Base-by-base conservation (phyloP, 2,797 vertebrate genomes). In the Eutrigla gurnardus region DNA sequence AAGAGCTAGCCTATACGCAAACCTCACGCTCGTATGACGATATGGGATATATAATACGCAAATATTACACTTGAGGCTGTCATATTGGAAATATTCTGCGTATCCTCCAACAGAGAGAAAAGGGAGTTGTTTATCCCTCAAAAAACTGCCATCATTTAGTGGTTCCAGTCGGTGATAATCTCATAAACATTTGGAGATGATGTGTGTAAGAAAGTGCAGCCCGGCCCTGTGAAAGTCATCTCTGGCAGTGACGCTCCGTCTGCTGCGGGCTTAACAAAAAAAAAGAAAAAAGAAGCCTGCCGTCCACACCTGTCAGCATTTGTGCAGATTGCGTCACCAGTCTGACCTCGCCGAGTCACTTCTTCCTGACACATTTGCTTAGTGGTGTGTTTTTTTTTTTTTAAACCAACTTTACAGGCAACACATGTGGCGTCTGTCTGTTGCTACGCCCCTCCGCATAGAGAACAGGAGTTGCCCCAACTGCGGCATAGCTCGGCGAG, bases 391-490 rank as follows among this genome's bases (percentile, higher is more conserved):
- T 89, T 93, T 79, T 25, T 25, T 25, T 25, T 25, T 25, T 25
- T 25, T 25, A 25, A 25, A 77, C 78, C 58, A 65, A 76, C 84
- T 91, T 93, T 92, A 92, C 52, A 75, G 87, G 76, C 78, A 40
- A 40, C 93, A 93, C 90, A 92, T 93, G 91, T 83, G 81, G 39
- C 62, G 79, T 78, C 79, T 87, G 81, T 73, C 88, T 86, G 85
- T 80, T 89, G 80, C 82, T 63, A 35, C 46, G 81, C 78, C 25
- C 25, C 84, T 61, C 79, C 82, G 89, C 83, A 77, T 25, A 62
- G 70, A 36, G 81, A 90, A 90, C 91, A 93, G 87, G 78, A 92
- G 89, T 90, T 76, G 80, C 78, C 78, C 25, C 92, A 93, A 92
- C 89, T 92, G 92, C 86, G 82, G 86, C 86, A 87, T 82, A 90